Base-by-base conservation (phyloP, 2,113 vertebrate genomes). In the Pangasianodon gigas region DNA sequence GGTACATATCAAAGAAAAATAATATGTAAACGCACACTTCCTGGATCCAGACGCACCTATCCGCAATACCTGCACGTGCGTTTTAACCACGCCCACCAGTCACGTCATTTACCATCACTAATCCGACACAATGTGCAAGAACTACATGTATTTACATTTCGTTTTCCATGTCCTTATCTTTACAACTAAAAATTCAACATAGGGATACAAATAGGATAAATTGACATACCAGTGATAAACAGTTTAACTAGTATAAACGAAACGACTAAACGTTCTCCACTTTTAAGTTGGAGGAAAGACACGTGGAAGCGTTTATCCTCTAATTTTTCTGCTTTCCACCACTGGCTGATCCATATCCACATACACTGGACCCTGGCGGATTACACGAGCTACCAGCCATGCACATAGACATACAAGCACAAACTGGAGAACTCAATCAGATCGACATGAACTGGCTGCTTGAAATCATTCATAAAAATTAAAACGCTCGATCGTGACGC, bases 61-160 rank as follows among this genome's bases (percentile, higher is more conserved):
- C n/a, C 1, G 51, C 24, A 46, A 84, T 10, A 81, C 80, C 87
- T 83, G 62, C 87, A 89, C 87, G 80, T 84, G 87, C 6, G 26
- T 6, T 46, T 37, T 58, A 56, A 48, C 80, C 87, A 84, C 87
- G 87, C 87, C 87, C 82, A 62, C 1, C 21, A 18, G 1, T 2
- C 26, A 32, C 77, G 74, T 65, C 56, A 48, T 88, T 87, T 83
- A 44, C n/a, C 52, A 9, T 88, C 60, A 69, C 29, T n/a, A 52
- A 86, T 24, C 62, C 46, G 29, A 74, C 46, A 16, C 77, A 48
- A 6, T 52, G 19, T 65, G 16, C 14, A 52, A 14, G 6, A 37
- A 1, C 37, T 4, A 71, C 24, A 56, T 44, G 4, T n/a, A 29
- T 65, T 41, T 44, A 3, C 41, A 71, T 56, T 56, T 69, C 46